Percentiles rank a stretch among this genome's conserved stretches.
Conservation (phyloP, 2,797 vertebrate species). For the Simalia tracyae region DNA sequence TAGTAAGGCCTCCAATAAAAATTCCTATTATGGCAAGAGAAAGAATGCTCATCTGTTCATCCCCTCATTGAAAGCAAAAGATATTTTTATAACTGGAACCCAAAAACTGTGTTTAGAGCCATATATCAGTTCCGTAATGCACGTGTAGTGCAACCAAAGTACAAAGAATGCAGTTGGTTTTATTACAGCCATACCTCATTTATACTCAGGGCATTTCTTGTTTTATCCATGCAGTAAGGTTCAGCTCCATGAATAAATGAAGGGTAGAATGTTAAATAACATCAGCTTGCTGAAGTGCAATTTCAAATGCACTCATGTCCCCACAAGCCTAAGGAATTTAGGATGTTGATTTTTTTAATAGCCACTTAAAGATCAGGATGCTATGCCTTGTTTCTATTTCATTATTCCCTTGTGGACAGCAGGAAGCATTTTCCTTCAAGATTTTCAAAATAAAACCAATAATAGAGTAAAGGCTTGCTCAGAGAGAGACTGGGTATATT, state of each 20-base stretch:
- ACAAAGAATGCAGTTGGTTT: not conserved
- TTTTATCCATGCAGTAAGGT: constrained; percentile 3
- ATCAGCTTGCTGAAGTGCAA: constrained; percentile 33
- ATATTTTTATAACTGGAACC: constrained; percentile 1
- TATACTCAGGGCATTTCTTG: constrained; percentile 21
- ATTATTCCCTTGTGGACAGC: not conserved
- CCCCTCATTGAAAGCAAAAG: constrained; percentile 20
- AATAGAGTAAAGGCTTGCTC: constrained; percentile 26
- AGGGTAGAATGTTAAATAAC: constrained; percentile 34
- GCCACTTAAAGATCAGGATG: constrained; percentile 32
- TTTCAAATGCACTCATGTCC: constrained; percentile 45
- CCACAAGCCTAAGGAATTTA: constrained; percentile 43
- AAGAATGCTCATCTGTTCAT: constrained; percentile 53
- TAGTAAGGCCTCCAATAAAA: constrained; percentile 26
- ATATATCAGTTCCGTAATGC: constrained; percentile 8
- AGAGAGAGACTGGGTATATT: not conserved
- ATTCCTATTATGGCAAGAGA: constrained; percentile 51
- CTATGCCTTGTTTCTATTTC: constrained; percentile 32
- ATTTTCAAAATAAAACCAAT: constrained; percentile 20
- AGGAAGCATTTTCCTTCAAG: constrained; percentile 33
- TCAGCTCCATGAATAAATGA: constrained; percentile 18
- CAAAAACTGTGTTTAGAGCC: constrained; percentile 11
- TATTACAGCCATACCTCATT: not conserved
- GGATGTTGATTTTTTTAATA: constrained; percentile 28
- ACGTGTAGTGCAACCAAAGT: not conserved